phyloP scores from a whole-genome alignment of 2,113 vertebrate species.

The Morone chrysops region DNA sequence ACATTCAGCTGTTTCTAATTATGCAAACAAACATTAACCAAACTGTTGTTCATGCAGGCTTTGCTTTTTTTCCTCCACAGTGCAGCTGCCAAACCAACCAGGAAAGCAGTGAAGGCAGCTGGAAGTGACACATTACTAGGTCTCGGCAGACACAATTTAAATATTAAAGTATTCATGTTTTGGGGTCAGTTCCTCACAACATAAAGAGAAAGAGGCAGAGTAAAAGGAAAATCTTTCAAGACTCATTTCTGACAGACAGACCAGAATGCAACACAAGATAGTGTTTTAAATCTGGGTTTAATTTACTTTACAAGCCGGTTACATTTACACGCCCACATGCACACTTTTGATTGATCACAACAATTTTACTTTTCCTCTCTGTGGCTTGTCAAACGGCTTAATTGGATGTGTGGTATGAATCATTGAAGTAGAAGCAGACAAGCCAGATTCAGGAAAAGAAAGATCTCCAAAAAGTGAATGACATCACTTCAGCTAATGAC shows the following conservation, averaged over 20 bases:
- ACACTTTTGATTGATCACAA: neutral
- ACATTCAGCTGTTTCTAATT: constrained; percentile 20
- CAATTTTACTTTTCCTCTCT: neutral
- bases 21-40: constrained; percentile 11
- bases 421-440: neutral
- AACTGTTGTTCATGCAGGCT: neutral
- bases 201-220: neutral
- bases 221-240: neutral
- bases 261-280: neutral
- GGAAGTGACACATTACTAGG: constrained; percentile 12
- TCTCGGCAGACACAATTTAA: constrained; percentile 16
- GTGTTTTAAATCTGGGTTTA: neutral
- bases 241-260: neutral
- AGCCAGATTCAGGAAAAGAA: neutral
- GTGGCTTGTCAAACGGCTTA: neutral
- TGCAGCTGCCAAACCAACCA: constrained; percentile 4
- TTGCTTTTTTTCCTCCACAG: constrained; percentile 21
- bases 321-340: neutral
- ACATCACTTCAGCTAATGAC: neutral
- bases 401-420: neutral
- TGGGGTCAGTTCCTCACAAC: constrained; percentile 11
- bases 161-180: constrained; percentile 16
- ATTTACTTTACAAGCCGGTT: neutral
- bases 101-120: constrained; percentile 18
- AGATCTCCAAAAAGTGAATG: neutral